Conservation (phyloP, 2,797 vertebrate species). For the Hypotaenidia okinawae region DNA sequence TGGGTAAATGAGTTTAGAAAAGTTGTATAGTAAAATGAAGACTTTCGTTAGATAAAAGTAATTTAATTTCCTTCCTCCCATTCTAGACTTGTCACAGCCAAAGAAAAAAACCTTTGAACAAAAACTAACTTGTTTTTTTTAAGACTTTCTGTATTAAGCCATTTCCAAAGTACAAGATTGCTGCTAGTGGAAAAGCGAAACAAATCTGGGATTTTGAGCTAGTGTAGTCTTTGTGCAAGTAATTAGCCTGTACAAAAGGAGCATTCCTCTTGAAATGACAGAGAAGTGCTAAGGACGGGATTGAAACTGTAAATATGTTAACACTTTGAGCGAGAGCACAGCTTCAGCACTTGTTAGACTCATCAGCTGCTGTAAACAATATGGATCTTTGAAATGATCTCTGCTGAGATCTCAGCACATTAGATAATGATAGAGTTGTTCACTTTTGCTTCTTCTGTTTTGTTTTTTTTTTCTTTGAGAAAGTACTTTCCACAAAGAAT, state of each 20-base stretch:
- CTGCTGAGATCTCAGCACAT: conserved; percentile 36
- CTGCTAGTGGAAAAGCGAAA: conserved; percentile 62
- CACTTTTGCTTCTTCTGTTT: conserved; percentile 39
- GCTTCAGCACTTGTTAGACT: conserved; percentile 66
- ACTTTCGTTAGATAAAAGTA: conserved; percentile 59
- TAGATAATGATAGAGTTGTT: conserved; percentile 62
- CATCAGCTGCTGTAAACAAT: conserved; percentile 68
- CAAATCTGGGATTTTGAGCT: conserved; percentile 71
- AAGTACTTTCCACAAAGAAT: conserved; percentile 24
- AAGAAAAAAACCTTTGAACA: conserved; percentile 59
- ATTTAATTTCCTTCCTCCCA: conserved; percentile 43
- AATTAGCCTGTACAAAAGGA: conserved; percentile 71
- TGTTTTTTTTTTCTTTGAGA: background rate
- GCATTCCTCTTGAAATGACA: conserved; percentile 63
- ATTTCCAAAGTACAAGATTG: conserved; percentile 65
- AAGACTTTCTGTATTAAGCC: conserved; percentile 51
- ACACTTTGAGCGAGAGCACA: background rate
- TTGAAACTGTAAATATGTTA: conserved; percentile 58
- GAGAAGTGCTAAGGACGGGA: conserved; percentile 41
- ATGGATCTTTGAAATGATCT: conserved; percentile 65
- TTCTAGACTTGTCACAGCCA: conserved; percentile 44
- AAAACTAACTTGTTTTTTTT: background rate
- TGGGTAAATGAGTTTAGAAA: background rate
- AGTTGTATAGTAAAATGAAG: conserved; percentile 42
- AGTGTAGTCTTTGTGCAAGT: conserved; percentile 64